Percentiles rank a stretch among this genome's conserved stretches.
These are phyloP conservation scores for Drosophila asahinai DNA, from an alignment of 1,140 invertebrate genomes.

Conservation along the genomic window DNA sequence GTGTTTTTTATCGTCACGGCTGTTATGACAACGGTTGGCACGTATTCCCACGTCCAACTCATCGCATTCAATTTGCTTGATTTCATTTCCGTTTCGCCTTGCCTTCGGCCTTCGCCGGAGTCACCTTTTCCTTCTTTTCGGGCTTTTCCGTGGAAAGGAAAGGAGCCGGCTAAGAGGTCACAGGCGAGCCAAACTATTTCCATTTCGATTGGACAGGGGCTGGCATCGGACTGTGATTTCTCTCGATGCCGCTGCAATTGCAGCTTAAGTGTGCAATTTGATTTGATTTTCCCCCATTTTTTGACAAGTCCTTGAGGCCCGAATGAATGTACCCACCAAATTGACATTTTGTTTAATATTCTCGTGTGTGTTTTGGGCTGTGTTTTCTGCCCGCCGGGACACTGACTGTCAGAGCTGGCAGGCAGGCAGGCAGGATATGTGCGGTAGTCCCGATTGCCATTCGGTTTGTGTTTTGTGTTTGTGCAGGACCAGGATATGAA, in stretches of 20 bases:
- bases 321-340: constrained; percentile 58
- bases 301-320: constrained; percentile 60
- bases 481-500: constrained; percentile 74
- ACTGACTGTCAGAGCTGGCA: constrained; percentile 44
- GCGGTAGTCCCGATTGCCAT: constrained; percentile 53
- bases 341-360: constrained; percentile 81
- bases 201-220: constrained; percentile 45
- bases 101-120: constrained; percentile 12
- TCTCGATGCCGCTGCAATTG: constrained; percentile 64
- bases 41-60: constrained; percentile 78
- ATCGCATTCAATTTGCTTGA: constrained; percentile 82
- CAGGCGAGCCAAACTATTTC: constrained; percentile 37
- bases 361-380: constrained; percentile 57
- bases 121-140: neutral
- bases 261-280: constrained; percentile 79
- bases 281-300: constrained; percentile 73
- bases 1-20: constrained; percentile 71
- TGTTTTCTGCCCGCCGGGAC: constrained; percentile 53
- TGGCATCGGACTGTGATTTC: constrained; percentile 60
- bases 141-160: neutral
- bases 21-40: constrained; percentile 73
- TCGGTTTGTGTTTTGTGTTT: constrained; percentile 62
- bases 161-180: neutral
- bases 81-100: constrained; percentile 69
- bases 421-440: constrained; percentile 51